Base-by-base conservation (phyloP, 2,888 invertebrate genomes). In the Biston betularia region DNA sequence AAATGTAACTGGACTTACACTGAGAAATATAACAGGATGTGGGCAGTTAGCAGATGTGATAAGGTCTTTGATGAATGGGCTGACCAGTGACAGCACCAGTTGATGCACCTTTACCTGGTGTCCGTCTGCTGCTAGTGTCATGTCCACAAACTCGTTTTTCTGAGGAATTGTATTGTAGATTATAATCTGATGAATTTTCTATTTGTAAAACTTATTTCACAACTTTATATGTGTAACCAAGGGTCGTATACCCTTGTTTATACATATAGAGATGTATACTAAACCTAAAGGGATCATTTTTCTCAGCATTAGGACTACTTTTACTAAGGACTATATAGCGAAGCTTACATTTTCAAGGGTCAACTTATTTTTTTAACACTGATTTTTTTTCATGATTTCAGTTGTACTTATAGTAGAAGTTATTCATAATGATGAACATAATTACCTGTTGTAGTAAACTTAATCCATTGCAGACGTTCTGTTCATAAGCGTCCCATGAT, bases 81-180 rank as follows among this genome's bases (percentile, higher is more conserved):
- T 93, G 15, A 89, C 87, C 0, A 92, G 81, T 0, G 91, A 90
- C 61, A 93, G 68, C 10, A 93, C 82, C 52, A 93, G 74, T 74
- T 91, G 88, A 60, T 93, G 93, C 0, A 92, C 93, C 72, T 91
- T 92, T 2, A 93, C 91, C 63, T 84, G 77, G 70, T 91, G 87
- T 0, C 92, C 92, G 42, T 92, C 92, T 1, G 92, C 92, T 9
- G 92, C 54, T 11, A 55, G 24, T 0, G 40, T 55, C 40, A 55
- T 33, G 33, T 42, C 42, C 42, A 55, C 54, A 5, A 55, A 44
- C 54, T 55, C 33, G 3, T 42, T 24, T 7, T n/a, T 10, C 54
- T 42, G 42, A 4, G 8, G n/a, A 35, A 52, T 24, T 6, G 6
- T 24, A 11, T 8, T 8, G 9, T 38, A 35, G 4, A 6, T 35